Conservation (phyloP, 2,888 invertebrate species). For the Aspidiotus destructor region DNA sequence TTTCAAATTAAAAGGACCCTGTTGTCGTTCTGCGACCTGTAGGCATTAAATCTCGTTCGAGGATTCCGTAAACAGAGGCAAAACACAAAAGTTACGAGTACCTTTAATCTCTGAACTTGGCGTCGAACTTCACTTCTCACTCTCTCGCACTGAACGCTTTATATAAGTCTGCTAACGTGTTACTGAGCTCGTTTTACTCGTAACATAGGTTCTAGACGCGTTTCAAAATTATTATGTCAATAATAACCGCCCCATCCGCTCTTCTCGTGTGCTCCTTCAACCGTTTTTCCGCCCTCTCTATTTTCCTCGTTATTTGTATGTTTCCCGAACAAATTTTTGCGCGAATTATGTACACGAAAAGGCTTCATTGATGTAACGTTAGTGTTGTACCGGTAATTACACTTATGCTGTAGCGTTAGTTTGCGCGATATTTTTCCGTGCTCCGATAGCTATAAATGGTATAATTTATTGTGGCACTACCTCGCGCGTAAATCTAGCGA, state of each 20-base stretch:
- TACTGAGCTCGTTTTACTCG: neutral
- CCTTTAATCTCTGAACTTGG: conserved; percentile 24
- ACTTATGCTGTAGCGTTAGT: no score
- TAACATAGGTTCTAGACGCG: neutral
- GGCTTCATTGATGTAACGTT: no score
- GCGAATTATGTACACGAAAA: no score
- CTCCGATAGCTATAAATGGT: no score
- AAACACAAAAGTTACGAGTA: conserved; percentile 13
- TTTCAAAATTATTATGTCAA: conserved; percentile 26
- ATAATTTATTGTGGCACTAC: no score
- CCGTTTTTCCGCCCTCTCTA: no score
- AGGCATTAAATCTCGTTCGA: conserved; percentile 29
- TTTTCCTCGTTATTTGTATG: no score
- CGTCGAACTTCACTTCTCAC: neutral
- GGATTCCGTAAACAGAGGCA: conserved; percentile 24
- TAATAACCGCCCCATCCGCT: conserved; percentile 13
- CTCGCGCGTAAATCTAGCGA: no score
- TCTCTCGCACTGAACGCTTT: neutral
- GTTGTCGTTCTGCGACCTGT: conserved; percentile 21
- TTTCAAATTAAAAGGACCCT: conserved; percentile 33
- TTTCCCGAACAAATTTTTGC: no score
- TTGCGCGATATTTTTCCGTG: no score
- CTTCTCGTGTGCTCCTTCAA: no score
- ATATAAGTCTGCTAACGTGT: neutral
- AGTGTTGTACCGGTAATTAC: no score